Percentiles rank a stretch among this genome's conserved stretches.
phyloP scores from a whole-genome alignment of 2,113 vertebrate species.

The Gymnarchus niloticus region DNA sequence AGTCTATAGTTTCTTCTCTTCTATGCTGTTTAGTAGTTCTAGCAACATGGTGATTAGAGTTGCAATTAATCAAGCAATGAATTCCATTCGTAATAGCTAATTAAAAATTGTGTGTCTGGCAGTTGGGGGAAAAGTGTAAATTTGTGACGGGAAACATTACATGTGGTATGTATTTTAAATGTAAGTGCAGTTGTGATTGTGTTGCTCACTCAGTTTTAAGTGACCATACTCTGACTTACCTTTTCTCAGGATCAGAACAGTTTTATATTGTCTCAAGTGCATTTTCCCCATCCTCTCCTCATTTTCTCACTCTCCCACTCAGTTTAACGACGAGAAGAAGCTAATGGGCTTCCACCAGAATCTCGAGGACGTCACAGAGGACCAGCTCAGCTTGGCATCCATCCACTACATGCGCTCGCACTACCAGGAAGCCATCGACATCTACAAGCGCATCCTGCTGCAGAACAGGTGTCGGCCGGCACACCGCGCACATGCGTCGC shows the following conservation, averaged over 20 bases:
- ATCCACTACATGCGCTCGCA: slow-evolving; percentile 98
- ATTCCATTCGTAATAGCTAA: background rate
- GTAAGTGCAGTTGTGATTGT: background rate
- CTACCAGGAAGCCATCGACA: slow-evolving; percentile 96
- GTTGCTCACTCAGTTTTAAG: background rate
- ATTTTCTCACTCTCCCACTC: slow-evolving; percentile 30
- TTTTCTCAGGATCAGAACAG: background rate
- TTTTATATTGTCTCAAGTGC: background rate
- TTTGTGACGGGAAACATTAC: background rate
- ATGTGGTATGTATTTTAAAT: background rate
- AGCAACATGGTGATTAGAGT: background rate
- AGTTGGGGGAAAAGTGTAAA: background rate
- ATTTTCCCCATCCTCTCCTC: background rate
- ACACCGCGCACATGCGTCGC: background rate
- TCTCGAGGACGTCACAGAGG: slow-evolving; percentile 90
- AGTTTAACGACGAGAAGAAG: slow-evolving; percentile 94
- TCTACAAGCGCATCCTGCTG: slow-evolving; percentile 90
- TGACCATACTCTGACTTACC: background rate
- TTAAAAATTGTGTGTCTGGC: background rate
- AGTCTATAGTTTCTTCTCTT: background rate
- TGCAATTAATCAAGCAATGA: background rate
- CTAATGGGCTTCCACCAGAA: slow-evolving; percentile 96
- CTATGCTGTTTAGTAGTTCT: background rate
- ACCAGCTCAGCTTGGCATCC: slow-evolving; percentile 94
- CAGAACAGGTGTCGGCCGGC: slow-evolving; percentile 72